Base-by-base conservation (phyloP, 2,888 invertebrate species). In the Polydrusus cervinus region DNA sequence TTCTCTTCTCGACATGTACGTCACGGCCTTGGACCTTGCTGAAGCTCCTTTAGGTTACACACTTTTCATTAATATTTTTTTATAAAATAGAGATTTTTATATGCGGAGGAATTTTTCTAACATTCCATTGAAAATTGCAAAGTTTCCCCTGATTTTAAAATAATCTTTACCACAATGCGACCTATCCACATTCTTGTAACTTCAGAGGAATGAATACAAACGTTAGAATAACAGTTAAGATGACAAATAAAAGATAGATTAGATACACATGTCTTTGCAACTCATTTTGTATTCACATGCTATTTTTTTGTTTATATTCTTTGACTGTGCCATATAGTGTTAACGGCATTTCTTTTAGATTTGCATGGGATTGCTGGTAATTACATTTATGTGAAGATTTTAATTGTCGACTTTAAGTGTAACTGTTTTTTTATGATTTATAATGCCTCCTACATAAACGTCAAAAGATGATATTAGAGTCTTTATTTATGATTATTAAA, bases 211-310 rank as follows among this genome's bases (percentile, higher is more conserved):
- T 71, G 71, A 55, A 61, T 47, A 25, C 18, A 55, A 71, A 65
- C 71, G 64, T 71, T 71, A 71, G 71, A 71, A 70, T 71, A 71
- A 71, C 71, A 43, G 71, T 71, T 64, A 30, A 65, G 25, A 55
- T 71, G 64, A 71, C 71, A 71, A 71, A 71, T 65, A 71, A 53
- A 64, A 71, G 71, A 71, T 71, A 62, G 25, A 71, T 65, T 34
- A 61, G 62, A 55, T 61, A 13, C 67, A 30, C 34, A 69, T 55
- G 34, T 30, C 34, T 60, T 51, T 49, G 51, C 51, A 5, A 51
- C 20, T 30, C 30, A 53, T 53, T n/a, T 66, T 13, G 38, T 30
- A 51, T 66, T 66, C 65, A 66, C 65, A 51, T 66, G 65, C 38
- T 13, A 38, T 51, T 60, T 55, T 60, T 60, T n/a, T 18, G 16